phyloP scores from a whole-genome alignment of 2,888 invertebrate genomes.

The Auanema freiburgensis region DNA sequence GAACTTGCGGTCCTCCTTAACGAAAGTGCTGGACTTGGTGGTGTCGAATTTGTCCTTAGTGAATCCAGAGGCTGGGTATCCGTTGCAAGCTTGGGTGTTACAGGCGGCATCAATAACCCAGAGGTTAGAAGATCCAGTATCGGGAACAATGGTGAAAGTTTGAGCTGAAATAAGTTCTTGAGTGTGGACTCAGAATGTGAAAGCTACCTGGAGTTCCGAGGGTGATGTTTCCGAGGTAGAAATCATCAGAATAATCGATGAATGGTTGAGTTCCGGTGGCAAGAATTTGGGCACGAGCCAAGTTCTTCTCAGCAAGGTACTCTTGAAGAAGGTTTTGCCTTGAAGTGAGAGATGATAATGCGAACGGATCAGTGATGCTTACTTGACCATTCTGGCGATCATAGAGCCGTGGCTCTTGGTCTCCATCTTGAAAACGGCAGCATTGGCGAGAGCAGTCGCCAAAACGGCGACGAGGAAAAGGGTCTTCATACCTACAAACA shows the following conservation, averaged over 20 bases:
- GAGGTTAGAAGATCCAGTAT: constrained; percentile 57
- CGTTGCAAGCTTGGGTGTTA: constrained; percentile 47
- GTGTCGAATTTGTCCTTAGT: constrained; percentile 55
- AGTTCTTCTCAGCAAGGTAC: constrained; percentile 23
- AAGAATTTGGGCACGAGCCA: constrained; percentile 26
- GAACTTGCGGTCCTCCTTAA: constrained; percentile 41
- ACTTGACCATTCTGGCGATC: constrained; percentile 38
- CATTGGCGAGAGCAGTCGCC: constrained; percentile 22
- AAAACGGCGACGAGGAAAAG: constrained; percentile 39
- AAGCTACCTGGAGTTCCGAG: constrained; percentile 48
- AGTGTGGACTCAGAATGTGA: not conserved
- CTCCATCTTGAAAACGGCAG: constrained; percentile 33
- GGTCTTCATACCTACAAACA: constrained; percentile 42
- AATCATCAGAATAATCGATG: constrained; percentile 56
- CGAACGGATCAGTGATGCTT: constrained; percentile 8
- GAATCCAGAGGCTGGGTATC: constrained; percentile 35
- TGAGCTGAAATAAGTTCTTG: constrained; percentile 29
- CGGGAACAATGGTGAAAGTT: constrained; percentile 47
- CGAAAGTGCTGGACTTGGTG: constrained; percentile 49
- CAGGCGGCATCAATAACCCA: constrained; percentile 57
- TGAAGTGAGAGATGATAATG: not conserved
- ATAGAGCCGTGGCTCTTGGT: constrained; percentile 33
- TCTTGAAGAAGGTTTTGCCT: constrained; percentile 17
- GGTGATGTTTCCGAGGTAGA: constrained; percentile 59
- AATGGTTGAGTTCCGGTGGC: constrained; percentile 46